Conservation (phyloP, 2,888 invertebrate species). For the Oscheius myriophilus region DNA sequence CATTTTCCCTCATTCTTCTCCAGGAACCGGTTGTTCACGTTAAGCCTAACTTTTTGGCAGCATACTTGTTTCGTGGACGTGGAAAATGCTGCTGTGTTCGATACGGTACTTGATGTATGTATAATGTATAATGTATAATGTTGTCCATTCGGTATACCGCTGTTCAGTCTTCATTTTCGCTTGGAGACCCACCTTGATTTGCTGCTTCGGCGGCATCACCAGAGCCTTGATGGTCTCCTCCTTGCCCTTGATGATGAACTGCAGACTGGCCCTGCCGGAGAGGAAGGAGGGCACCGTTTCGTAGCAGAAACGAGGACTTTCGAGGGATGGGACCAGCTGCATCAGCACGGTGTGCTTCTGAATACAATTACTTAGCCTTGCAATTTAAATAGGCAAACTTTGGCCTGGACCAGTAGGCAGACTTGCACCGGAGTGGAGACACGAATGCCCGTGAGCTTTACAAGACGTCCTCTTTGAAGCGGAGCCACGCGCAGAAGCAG, state of each 20-base stretch:
- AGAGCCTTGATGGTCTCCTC: constrained; percentile 18
- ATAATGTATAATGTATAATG: no score
- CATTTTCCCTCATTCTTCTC: no score
- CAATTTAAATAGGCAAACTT: not conserved
- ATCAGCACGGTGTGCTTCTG: constrained; percentile 7
- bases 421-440: constrained; percentile 18
- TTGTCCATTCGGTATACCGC: no score
- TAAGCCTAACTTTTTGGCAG: no score
- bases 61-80: no score
- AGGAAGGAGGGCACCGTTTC: constrained; percentile 16
- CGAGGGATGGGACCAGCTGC: constrained; percentile 14
- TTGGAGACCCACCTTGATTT: constrained; percentile 27
- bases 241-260: constrained; percentile 8
- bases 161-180: no score
- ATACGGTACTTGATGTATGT: no score
- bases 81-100: no score
- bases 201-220: constrained; percentile 21
- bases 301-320: constrained; percentile 7
- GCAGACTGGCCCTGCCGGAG: not conserved
- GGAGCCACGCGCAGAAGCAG: constrained; percentile 19
- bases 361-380: not conserved
- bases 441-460: not conserved
- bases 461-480: not conserved
- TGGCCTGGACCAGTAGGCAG: constrained; percentile 12
- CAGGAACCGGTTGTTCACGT: no score